A percentile compares a stretch with the other conserved stretches of the same genome.
phyloP scores from a whole-genome alignment of 2,113 vertebrate genomes.

The Pelodiscus sinensis region DNA sequence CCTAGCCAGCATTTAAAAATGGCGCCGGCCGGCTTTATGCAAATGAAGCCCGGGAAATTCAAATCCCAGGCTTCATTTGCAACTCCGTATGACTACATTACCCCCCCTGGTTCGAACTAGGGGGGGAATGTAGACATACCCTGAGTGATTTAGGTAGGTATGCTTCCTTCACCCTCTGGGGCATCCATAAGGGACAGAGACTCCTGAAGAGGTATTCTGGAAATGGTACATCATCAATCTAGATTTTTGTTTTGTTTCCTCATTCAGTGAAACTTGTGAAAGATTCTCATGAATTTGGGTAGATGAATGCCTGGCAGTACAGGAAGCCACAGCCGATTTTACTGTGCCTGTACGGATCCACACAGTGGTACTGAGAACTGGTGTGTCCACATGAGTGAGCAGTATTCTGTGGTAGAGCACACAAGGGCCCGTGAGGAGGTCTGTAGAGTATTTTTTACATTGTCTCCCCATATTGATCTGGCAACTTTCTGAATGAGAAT shows the following conservation, averaged over 20 bases:
- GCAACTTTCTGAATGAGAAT: not conserved
- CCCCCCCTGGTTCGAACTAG: no score
- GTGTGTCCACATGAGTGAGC: not conserved
- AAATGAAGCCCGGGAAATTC: no score
- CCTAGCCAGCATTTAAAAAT: no score
- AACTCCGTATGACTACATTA: no score
- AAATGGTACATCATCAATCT: rapidly evolving
- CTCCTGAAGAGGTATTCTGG: not conserved
- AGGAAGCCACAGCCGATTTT: not conserved
- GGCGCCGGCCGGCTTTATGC: no score
- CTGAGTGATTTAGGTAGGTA: not conserved
- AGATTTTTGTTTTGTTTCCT: not conserved
- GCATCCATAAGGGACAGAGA: not conserved
- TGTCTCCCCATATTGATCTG: not conserved
- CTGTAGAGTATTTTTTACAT: not conserved
- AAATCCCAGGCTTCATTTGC: no score
- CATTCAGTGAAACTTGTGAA: not conserved
- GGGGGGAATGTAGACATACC: no score
- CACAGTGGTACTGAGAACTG: no score
- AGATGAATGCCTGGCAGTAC: not conserved
- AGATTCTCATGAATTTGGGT: not conserved
- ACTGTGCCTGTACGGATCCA: not conserved
- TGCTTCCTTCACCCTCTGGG: not conserved
- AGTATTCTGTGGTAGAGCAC: not conserved
- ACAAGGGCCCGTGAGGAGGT: not conserved